Conservation (phyloP, 2,113 vertebrate species). For the Tautogolabrus adspersus region DNA sequence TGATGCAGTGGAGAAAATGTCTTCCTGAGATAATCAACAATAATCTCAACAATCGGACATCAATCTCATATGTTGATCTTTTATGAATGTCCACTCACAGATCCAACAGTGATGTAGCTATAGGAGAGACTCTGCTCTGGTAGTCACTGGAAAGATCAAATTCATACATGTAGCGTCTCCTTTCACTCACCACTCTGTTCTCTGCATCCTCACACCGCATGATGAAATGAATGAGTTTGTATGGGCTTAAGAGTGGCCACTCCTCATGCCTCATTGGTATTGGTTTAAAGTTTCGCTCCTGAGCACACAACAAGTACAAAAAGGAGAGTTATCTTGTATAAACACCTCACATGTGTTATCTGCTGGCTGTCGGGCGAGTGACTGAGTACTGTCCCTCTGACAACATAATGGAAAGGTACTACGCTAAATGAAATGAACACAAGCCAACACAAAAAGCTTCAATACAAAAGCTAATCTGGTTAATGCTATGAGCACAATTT, state of each 20-base stretch:
- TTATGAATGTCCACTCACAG: background rate
- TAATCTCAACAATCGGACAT: background rate
- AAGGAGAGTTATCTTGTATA: background rate
- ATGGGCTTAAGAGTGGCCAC: background rate
- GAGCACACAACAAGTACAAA: conserved; percentile 36
- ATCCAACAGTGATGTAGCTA: background rate
- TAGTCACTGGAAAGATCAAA: background rate
- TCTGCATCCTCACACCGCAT: background rate
- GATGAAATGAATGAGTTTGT: background rate
- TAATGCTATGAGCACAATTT: background rate
- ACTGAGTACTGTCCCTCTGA: background rate
- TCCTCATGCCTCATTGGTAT: conserved; percentile 18
- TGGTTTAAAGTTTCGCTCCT: conserved; percentile 26
- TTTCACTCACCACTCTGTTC: background rate
- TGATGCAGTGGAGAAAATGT: background rate
- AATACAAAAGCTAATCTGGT: conserved; percentile 12
- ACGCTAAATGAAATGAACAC: background rate
- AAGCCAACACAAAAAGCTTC: conserved; percentile 18
- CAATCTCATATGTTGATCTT: background rate
- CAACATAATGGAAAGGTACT: conserved; percentile 37
- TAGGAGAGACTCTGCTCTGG: background rate
- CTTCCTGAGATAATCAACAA: background rate
- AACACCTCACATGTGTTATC: conserved; percentile 10
- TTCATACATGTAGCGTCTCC: background rate
- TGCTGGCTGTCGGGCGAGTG: conserved; percentile 9